Evolutionary conservation across 2,888 invertebrate genomes (phyloP), one percentile per base, ranked within the genome.

Genomic region (Lithodes maja): DNA sequence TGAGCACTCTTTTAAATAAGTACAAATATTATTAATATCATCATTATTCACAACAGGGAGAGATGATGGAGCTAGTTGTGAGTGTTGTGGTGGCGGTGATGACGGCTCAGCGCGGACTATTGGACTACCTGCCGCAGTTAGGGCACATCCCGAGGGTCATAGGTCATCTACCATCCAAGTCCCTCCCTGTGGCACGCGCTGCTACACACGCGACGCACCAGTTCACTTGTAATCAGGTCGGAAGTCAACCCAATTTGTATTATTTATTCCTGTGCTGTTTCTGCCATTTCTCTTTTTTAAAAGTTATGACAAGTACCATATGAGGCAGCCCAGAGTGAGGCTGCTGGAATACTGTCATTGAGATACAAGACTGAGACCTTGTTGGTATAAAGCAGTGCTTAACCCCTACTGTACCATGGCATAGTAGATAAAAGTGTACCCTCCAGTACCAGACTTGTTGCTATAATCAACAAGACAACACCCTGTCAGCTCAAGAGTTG

Each of bases 101-200:
- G 83, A 96, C 96, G 92, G 96, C 97, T 53, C 98, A 99, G 94
- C 97, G 98, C 1, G 95, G 96, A 93, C 95, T 99, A 91, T 96
- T 97, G 69, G 99, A 99, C 94, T 95, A 96, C 92, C 96, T 98
- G 93, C 98, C 98, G 54, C 96, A 97, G 71, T 95, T 98, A 93
- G 98, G 98, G 12, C 97, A 98, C 93, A 95, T 98, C 90, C 93
- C 93, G 9, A 68, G 92, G 61, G 91, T 87, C 69, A 92, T 90
- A 71, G 79, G 84, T 12, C 82, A 87, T 7, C 91, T 92, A 3
- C 9, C 81, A 61, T 84, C 87, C 2, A 82, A 83, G 15, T 85
- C 74, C 81, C 79, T 86, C 50, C 52, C 87, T 9, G 89, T 90
- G 15, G 90, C 80, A 49, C 91, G 90, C 15, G 85, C 90, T 9